Evolutionary conservation across 2,888 invertebrate species (phyloP).

Genomic region (Drosophila neutralis): DNA sequence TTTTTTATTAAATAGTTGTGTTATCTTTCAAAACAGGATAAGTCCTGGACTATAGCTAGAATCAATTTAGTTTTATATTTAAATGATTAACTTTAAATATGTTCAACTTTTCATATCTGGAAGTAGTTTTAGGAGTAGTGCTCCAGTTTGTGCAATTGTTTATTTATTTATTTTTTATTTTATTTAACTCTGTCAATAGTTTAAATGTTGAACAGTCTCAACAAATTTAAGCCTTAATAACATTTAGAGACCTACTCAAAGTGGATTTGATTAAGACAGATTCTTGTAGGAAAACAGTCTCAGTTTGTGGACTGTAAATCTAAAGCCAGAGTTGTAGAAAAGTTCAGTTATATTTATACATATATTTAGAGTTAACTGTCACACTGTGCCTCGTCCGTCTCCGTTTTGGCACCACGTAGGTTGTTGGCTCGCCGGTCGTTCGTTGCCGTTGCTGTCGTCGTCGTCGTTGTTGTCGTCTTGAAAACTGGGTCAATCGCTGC

Average conservation of each 20-base stretch:
- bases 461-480: slow-evolving; percentile 76
- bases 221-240: neutral
- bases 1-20: neutral
- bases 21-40: neutral
- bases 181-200: neutral
- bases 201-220: neutral
- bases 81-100: neutral
- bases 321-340: neutral
- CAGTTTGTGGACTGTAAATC: neutral
- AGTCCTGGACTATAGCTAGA: neutral
- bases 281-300: neutral
- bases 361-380: slow-evolving; percentile 1
- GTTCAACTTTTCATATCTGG: neutral
- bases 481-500: slow-evolving; percentile 84
- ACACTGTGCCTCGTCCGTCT: slow-evolving; percentile 53
- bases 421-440: slow-evolving; percentile 74
- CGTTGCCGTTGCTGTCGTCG: slow-evolving; percentile 41
- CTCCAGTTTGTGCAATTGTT: neutral
- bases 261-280: neutral
- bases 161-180: neutral
- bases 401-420: slow-evolving; percentile 65
- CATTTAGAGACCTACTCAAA: neutral
- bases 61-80: neutral
- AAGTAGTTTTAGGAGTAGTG: neutral
- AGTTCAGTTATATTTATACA: neutral